Evolutionary conservation across 53 echinoderm and acorn worm species (phyloP), one percentile per base, ranked within the genome.

Genomic region (Glandiceps talaboti): DNA sequence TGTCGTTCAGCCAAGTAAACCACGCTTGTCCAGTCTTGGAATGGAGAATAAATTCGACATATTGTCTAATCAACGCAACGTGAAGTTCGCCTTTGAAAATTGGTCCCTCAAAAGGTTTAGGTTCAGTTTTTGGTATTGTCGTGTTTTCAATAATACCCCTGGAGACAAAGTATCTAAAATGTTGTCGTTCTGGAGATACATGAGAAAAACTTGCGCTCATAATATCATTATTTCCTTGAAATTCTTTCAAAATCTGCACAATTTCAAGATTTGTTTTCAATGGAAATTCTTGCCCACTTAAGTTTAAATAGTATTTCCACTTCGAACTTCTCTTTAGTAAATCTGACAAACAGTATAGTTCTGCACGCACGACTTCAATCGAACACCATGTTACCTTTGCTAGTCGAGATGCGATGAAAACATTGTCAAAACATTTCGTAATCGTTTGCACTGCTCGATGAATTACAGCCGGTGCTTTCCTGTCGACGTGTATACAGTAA

Each of bases 301-400:
- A n/a, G n/a, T n/a, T n/a, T 20, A 92, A 85, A 1, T 86, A 33
- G 75, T 92, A 92, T 29, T 84, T 89, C 92, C 92, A 92, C 1
- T 81, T 33, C 33, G 81, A 75, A 20, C 1, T 10, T 12, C 29
- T 77, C 0, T 81, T 72, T 0, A 73, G 28, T 6, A 92, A 76
- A 29, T 89, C 92, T 30, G 29, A 75, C 87, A 92, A 87, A 32
- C 92, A 92, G 77, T 92, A 83, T 28, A 92, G 32, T 27, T 89
- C 87, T 1, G 92, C 87, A 80, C 74, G 33, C 29, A 92, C 74
- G 26, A 80, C 80, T 0, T 80, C 73, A 74, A 79, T 80, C 1
- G 85, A 84, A 1, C 74, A 77, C 31, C 87, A 92, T 32, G 33
- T 79, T 6, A 92, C 87, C 6, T 77, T 45, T 74, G 86, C 89